These are phyloP conservation scores for Agelastica alni DNA, from an alignment of 2,888 invertebrate species.

Conservation along the genomic window DNA sequence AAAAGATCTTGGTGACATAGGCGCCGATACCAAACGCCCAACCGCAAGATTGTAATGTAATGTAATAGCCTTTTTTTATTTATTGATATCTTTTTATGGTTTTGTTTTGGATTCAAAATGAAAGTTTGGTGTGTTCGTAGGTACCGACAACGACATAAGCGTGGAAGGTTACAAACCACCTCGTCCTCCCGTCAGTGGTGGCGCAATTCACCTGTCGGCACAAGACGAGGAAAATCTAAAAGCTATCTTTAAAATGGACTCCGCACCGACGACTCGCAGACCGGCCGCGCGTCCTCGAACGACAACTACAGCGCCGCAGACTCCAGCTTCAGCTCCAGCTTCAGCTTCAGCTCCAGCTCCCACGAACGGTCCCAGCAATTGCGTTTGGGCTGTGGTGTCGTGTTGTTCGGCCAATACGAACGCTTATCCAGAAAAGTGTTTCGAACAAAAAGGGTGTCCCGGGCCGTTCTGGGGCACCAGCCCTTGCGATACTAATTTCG, in stretches of 20 bases:
- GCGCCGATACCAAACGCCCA: no score
- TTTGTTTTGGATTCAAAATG: no score
- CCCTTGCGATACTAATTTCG: constrained; percentile 69
- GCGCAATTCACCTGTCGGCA: constrained; percentile 17
- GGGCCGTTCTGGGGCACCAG: constrained; percentile 74
- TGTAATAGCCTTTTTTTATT: no score
- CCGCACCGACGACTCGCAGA: not conserved
- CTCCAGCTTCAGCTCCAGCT: constrained; percentile 7
- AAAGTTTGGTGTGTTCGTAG: no score
- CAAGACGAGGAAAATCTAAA: constrained; percentile 13
- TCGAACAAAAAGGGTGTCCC: constrained; percentile 72
- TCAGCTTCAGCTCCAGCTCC: not conserved
- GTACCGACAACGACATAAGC: not conserved
- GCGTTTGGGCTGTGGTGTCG: constrained; percentile 75
- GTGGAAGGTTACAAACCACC: not conserved
- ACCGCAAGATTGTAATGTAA: no score
- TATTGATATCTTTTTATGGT: no score
- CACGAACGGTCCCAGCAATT: constrained; percentile 50
- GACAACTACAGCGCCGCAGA: not conserved
- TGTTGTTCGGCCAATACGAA: constrained; percentile 67
- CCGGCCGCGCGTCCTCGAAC: not conserved
- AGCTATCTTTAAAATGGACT: not conserved
- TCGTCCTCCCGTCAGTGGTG: constrained; percentile 37
- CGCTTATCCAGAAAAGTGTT: constrained; percentile 64
- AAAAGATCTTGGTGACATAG: no score